Evolutionary conservation across 2,888 invertebrate genomes (phyloP), one percentile per base, ranked within the genome.

Genomic region (Autographa gamma): DNA sequence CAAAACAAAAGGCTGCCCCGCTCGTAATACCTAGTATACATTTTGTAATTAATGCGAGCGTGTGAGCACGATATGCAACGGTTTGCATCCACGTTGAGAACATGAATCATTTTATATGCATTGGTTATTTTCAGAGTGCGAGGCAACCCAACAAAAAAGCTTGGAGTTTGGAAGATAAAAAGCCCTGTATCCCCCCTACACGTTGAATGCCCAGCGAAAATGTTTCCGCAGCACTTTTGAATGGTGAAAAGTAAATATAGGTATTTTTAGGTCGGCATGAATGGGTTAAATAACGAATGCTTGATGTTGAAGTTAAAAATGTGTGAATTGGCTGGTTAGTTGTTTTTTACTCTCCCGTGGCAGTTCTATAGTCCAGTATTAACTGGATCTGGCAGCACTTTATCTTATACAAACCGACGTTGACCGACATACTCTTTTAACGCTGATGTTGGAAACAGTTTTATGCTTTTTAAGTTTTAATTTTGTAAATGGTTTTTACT

Each of bases 71-170:
- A 77, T 85, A 84, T 88, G 85, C 86, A 86, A 84, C 82, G 82
- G 80, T 78, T 75, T 75, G 86, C 82, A 58, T 72, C 69, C 72
- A 89, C 87, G 87, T 71, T 85, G 88, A 89, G 88, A 89, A 79
- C 89, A 91, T 92, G 90, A 90, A 93, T 92, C 91, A 93, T 92
- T 92, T 90, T 90, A 86, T 91, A 93, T 92, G 92, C 92, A 91
- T 92, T 91, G 90, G 90, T 88, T 91, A 90, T 90, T 89, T 89
- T 83, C 82, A 80, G 84, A 84, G 82, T 81, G 84, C 83, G 77
- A 75, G 80, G 79, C 71, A 80, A 77, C 74, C 73, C 77, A 85
- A 86, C 84, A 87, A 86, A 86, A 87, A 83, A 71, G 79, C 69
- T 82, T 68, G 69, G 76, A 72, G 76, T 80, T 71, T 77, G 74